These are phyloP conservation scores for Jordanella pulchra DNA, from an alignment of 2,797 vertebrate genomes.

Conservation along the genomic window DNA sequence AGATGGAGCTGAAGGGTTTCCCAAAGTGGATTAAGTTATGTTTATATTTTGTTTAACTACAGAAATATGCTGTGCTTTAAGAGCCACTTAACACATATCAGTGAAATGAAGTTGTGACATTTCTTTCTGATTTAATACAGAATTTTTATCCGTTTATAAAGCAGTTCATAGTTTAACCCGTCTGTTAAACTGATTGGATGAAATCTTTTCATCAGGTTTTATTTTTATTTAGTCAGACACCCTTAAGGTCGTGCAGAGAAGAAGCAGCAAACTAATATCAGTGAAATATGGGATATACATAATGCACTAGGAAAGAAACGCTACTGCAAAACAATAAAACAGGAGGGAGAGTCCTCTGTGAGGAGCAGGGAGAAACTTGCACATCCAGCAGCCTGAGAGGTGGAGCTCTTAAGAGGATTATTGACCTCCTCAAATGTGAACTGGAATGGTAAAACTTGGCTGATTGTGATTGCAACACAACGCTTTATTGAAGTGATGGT, in stretches of 20 bases:
- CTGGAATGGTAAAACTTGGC: slow-evolving; percentile 38
- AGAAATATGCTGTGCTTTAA: not conserved
- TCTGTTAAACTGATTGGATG: not conserved
- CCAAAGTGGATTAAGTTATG: too few species aligned
- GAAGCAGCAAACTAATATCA: slow-evolving; percentile 31
- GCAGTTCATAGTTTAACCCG: not conserved
- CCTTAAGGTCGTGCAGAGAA: slow-evolving; percentile 27
- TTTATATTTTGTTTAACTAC: too few species aligned
- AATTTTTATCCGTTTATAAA: not conserved
- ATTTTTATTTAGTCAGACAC: slow-evolving; percentile 16
- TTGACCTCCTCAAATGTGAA: slow-evolving; percentile 39
- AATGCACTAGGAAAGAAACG: slow-evolving; percentile 36
- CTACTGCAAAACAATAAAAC: slow-evolving; percentile 19
- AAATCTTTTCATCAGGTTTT: not conserved
- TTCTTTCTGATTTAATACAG: not conserved
- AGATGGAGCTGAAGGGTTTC: too few species aligned
- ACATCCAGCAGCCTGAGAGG: slow-evolving; percentile 2
- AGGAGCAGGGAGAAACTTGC: slow-evolving; percentile 3
- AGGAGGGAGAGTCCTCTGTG: slow-evolving; percentile 10
- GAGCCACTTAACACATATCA: not conserved
- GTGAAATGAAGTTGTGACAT: not conserved
- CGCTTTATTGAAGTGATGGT: slow-evolving; percentile 36
- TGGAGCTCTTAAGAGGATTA: slow-evolving; percentile 31
- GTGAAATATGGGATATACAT: slow-evolving; percentile 43
- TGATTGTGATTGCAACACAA: slow-evolving; percentile 16